Evolutionary conservation across 2,113 vertebrate species (phyloP).

Genomic region (Axis porcinus): DNA sequence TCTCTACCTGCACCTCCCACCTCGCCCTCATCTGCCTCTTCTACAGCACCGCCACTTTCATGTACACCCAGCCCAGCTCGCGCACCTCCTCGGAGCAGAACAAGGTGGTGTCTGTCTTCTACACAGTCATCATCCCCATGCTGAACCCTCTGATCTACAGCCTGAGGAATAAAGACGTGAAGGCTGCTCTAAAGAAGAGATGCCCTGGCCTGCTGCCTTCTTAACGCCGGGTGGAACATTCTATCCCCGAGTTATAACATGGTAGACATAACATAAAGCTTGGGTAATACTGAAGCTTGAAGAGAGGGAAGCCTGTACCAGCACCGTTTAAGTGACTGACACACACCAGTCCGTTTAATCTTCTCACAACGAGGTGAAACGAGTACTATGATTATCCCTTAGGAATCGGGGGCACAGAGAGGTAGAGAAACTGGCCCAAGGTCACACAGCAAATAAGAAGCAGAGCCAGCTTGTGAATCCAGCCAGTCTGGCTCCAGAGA

Average conservation of each 20-base stretch:
- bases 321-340: not conserved
- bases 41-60: not conserved
- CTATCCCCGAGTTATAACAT: not conserved
- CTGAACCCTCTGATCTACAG: constrained; percentile 47
- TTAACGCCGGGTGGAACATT: not conserved
- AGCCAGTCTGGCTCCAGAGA: not conserved
- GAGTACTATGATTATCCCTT: not conserved
- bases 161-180: constrained; percentile 54
- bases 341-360: not conserved
- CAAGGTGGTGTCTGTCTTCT: constrained; percentile 27
- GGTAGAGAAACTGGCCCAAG: not conserved
- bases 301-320: not conserved
- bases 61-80: not conserved
- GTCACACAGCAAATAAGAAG: not conserved
- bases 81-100: not conserved
- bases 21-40: not conserved
- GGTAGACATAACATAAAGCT: not conserved
- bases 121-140: not conserved
- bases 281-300: not conserved
- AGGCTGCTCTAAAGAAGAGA: constrained; percentile 3
- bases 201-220: not conserved
- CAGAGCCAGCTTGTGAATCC: not conserved
- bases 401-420: not conserved
- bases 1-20: constrained; percentile 43
- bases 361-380: not conserved